Evolutionary conservation across 2,888 invertebrate genomes (phyloP).

Genomic region (Leptinotarsa peninsularis): DNA sequence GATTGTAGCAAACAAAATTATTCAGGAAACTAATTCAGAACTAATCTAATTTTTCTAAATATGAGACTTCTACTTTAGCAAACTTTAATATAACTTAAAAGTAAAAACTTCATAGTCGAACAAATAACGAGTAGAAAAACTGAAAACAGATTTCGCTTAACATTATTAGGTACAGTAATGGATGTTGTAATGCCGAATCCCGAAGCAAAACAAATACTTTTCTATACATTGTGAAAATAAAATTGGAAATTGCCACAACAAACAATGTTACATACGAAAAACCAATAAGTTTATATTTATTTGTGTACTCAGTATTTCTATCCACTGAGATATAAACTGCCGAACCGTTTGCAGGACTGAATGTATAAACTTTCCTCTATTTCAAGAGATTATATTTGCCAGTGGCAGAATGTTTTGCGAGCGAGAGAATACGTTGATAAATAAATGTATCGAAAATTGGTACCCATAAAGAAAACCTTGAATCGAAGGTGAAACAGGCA

Average conservation of each 20-base stretch:
- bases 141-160: neutral
- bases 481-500: conserved; percentile 8
- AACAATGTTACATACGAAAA: conserved; percentile 36
- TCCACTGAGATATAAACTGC: conserved; percentile 9
- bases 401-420: conserved; percentile 29
- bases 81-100: neutral
- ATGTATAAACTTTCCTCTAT: conserved; percentile 35
- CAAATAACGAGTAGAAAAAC: neutral
- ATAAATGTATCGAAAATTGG: conserved; percentile 38
- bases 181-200: neutral
- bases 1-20: neutral
- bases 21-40: neutral
- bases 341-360: conserved; percentile 20
- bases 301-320: conserved; percentile 27
- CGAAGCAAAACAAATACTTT: neutral
- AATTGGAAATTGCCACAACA: conserved; percentile 41
- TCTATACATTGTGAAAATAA: conserved; percentile 34
- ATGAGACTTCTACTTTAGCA: neutral
- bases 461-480: conserved; percentile 28
- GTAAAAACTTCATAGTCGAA: neutral
- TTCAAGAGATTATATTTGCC: conserved; percentile 37
- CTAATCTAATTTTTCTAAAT: neutral
- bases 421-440: conserved; percentile 34
- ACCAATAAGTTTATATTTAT: conserved; percentile 44
- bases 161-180: neutral